Evolutionary conservation across 2,888 invertebrate species (phyloP).

Genomic region (Lepidocyrtinus sp.): DNA sequence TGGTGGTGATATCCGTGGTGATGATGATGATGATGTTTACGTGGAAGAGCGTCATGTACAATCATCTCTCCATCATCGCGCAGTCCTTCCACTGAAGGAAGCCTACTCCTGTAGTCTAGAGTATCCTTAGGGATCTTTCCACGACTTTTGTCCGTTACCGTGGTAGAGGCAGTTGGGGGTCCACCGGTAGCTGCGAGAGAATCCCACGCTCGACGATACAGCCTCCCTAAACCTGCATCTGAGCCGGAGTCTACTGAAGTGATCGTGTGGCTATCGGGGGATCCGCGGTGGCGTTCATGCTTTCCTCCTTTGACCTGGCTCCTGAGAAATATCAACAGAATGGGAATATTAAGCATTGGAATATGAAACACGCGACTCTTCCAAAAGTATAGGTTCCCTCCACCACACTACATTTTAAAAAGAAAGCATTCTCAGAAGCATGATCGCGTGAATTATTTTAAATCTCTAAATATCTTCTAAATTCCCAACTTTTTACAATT

Average conservation of each 20-base stretch:
- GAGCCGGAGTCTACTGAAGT: constrained; percentile 91
- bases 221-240: constrained; percentile 84
- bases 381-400: background rate
- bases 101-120: constrained; percentile 74
- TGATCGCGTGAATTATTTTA: too few relatives aligned
- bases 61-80: constrained; percentile 72
- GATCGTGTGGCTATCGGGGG: constrained; percentile 92
- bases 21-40: constrained; percentile 82
- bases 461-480: too few relatives aligned
- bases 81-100: constrained; percentile 71
- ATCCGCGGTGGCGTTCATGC: constrained; percentile 90
- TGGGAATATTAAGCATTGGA: background rate
- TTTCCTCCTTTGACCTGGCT: constrained; percentile 81
- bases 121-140: constrained; percentile 78
- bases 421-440: too few relatives aligned
- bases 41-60: constrained; percentile 73
- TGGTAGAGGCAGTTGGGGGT: constrained; percentile 65
- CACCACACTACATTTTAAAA: background rate
- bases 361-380: background rate
- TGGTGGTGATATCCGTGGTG: constrained; percentile 76
- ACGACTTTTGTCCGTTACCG: constrained; percentile 66
- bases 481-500: too few relatives aligned
- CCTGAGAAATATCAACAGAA: constrained; percentile 73
- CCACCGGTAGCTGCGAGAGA: constrained; percentile 81
- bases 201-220: constrained; percentile 94